These are phyloP conservation scores for Ypsolopha scabrella DNA, from an alignment of 2,888 invertebrate genomes.

Conservation along the genomic window DNA sequence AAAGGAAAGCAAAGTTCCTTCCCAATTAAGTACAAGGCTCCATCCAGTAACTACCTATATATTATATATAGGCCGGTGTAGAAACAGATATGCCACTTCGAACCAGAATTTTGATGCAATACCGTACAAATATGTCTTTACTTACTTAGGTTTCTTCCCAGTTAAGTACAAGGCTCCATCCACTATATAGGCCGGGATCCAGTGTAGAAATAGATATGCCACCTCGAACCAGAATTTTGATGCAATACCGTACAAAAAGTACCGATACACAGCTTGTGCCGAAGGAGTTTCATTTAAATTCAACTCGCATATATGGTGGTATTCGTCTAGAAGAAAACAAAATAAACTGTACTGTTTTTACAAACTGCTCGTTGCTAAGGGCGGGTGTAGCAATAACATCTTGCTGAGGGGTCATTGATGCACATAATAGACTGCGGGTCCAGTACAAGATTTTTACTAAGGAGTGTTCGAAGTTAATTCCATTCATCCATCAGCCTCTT, in stretches of 20 bases:
- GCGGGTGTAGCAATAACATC: no score
- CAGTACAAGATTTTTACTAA: no score
- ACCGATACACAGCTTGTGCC: constrained; percentile 72
- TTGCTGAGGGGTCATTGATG: no score
- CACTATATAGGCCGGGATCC: constrained; percentile 72
- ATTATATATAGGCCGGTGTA: constrained; percentile 73
- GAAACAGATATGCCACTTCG: constrained; percentile 65
- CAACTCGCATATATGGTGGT: constrained; percentile 36
- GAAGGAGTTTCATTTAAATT: constrained; percentile 69
- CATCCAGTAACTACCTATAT: no score
- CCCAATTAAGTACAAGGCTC: constrained; percentile 64
- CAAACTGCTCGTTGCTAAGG: no score
- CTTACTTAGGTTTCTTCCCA: constrained; percentile 75
- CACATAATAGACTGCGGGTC: no score
- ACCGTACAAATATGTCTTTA: constrained; percentile 54
- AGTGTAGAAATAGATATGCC: constrained; percentile 70
- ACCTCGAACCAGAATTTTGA: constrained; percentile 66
- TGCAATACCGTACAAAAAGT: constrained; percentile 72
- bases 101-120: constrained; percentile 69
- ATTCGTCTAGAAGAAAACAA: neutral
- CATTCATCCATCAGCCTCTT: no score
- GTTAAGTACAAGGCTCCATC: constrained; percentile 66
- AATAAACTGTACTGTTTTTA: no score
- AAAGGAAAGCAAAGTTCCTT: no score
- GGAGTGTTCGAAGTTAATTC: no score